Base-by-base conservation (phyloP, 1,140 invertebrate genomes). In the Ptiloglossa arizonensis region DNA sequence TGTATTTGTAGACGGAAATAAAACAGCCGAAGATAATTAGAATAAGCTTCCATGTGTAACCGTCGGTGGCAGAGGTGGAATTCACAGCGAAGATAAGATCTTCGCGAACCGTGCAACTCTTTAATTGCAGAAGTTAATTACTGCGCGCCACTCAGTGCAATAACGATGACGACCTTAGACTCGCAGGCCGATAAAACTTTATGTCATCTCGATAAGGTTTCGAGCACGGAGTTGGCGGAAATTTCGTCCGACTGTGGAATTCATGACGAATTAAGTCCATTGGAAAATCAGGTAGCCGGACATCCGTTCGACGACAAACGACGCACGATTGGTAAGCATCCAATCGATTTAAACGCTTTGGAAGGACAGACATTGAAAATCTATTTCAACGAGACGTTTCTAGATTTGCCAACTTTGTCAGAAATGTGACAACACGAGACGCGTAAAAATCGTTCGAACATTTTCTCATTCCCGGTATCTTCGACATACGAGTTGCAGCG, bases 251-350 rank as follows among this genome's bases (percentile, higher is more conserved):
- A 62, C 9, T 68, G 64, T 35, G 72, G 76, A 80, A 83, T 91
- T 52, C 91, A 91, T 48, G 81, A 78, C 57, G 90, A 85, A 27
- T 83, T 87, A 38, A 80, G 74, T 13, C 87, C 85, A 52, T 80
- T 95, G 46, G 93, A 93, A 62, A 94, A 94, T 77, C 96, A 96
- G 91, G 96, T 97, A 2, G 95, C 95, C 27, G 96, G 96, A 1
- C 96, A 97, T 88, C 92, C 91, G 69, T 94, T 94, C 74, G 91
- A 93, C 38, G 87, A 91, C 17, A 91, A 93, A 38, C 93, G 93
- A 66, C 90, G 92, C 77, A 93, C 92, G 64, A 90, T 94, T 62
- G 95, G 95, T 94, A 90, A 90, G 88, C 52, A 52, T 13, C 15
- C 32, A 32, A 76, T 60, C 41, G 48, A 76, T 38, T 60, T 44